Evolutionary conservation across 2,888 invertebrate species (phyloP).

Genomic region (Caenorhabditis plicata): DNA sequence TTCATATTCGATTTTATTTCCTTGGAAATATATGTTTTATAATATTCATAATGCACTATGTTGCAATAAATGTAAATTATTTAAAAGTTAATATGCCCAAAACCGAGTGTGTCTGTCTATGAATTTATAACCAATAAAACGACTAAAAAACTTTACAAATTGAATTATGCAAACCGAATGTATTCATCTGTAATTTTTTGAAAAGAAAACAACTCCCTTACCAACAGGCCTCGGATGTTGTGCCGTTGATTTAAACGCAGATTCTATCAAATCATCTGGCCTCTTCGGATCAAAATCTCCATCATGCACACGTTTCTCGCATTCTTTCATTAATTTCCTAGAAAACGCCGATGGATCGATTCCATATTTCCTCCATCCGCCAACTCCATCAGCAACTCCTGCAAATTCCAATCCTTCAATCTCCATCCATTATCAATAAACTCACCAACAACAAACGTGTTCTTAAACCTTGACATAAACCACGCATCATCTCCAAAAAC

Average conservation of each 20-base stretch:
- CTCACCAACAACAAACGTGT: constrained; percentile 90
- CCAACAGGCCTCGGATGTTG: constrained; percentile 59
- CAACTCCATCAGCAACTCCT: constrained; percentile 98
- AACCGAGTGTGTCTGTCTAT: too few relatives aligned
- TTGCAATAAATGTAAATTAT: too few relatives aligned
- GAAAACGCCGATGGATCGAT: constrained; percentile 97
- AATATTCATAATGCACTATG: too few relatives aligned
- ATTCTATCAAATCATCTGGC: constrained; percentile 59
- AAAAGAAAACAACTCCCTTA: constrained; percentile 9
- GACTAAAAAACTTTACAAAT: background rate
- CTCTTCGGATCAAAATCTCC: constrained; percentile 79
- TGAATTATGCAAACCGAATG: background rate
- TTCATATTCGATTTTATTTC: too few relatives aligned
- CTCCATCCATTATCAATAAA: constrained; percentile 24
- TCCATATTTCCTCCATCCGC: constrained; percentile 96
- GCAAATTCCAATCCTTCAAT: constrained; percentile 8
- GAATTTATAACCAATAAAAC: too few relatives aligned
- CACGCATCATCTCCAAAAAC: constrained; percentile 97
- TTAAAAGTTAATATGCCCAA: too few relatives aligned
- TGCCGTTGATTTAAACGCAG: constrained; percentile 56
- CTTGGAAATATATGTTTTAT: too few relatives aligned
- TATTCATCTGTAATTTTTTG: background rate
- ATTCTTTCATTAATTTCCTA: constrained; percentile 83
- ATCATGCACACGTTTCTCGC: constrained; percentile 56
- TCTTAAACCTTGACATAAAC: constrained; percentile 78